Evolutionary conservation across 1,140 invertebrate species (phyloP), one percentile per base, ranked within the genome.

Genomic region (Brachionus calyciflorus): DNA sequence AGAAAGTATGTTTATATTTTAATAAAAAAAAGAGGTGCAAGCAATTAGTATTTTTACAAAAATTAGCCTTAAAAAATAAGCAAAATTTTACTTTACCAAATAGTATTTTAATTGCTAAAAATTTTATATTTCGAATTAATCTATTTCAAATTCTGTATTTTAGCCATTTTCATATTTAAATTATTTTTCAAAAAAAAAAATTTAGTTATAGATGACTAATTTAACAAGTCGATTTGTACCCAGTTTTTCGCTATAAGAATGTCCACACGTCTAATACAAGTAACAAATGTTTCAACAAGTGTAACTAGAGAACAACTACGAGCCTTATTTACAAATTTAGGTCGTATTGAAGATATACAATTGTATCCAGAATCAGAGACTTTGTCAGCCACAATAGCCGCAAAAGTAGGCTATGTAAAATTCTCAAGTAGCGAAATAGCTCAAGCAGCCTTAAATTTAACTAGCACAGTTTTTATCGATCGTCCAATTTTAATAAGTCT

Each of bases 341-440:
- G 76, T 24, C 21, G 44, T n/a, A 68, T 77, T 21, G 60, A 77
- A 17, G 63, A 77, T 7, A 21, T 55, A 9, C 28, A 37, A 12
- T 53, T 77, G 7, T 77, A 77, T 70, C 76, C 76, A n/a, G 49
- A 68, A 12, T 48, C 55, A 1, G 76, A 77, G 3, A 12, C 76
- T 21, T 30, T 53, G 14, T 6, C 40, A 30, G n/a, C 28, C 17
- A 57, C 46, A 26, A 24, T 77, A 40, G 28, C 41, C 14, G 49
- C 60, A 1, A 68, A 69, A 53, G 76, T 77, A 17, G 76, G 60
- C 6, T 77, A 77, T 77, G 41, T 77, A 14, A 68, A 69, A 70
- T 77, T 68, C 12, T 17, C 37, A 7, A 51, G 63, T 10, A 69
- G 48, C 26, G 76, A 68, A 19, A 33, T 24, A 21, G 76, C 60